Base-by-base conservation (phyloP, 2,888 invertebrate genomes). In the Diaprepes abbreviatus region DNA sequence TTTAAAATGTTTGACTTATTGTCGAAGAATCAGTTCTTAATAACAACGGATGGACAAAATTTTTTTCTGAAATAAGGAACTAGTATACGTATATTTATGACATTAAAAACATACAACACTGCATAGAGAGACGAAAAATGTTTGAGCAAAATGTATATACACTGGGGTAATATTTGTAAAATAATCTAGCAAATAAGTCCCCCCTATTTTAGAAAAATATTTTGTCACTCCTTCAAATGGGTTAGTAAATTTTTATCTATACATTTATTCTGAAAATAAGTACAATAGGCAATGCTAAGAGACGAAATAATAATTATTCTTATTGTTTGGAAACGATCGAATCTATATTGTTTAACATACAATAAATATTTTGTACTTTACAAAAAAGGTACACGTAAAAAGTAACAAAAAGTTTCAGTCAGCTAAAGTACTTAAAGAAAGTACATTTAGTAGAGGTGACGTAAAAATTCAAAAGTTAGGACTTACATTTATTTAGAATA, bases 271-370 rank as follows among this genome's bases (percentile, higher is more conserved):
- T 28, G 58, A 72, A 58, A 58, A 76, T 78, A 76, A 74, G 74
- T 76, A 76, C 73, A 73, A 76, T 72, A 75, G 74, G 77, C 77
- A 77, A 76, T 76, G 76, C 75, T 68, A 66, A 21, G 2, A 16
- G 7, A 2, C 16, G 1, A 1, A 40, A 2, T 1, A 36, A 36
- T 14, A 12, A n/a, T n/a, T n/a, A n/a, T 24, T 24, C 24, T 24
- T 5, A 24, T 74, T 78, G 16, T n/a, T 19, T 52, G n/a, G 16
- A 40, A 52, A 58, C 16, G 31, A 54, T 57, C 57, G 19, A 65
- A 65, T 6, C n/a, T 43, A 57, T 16, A 36, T n/a, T 43, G 19
- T 57, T 58, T 52, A 57, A 69, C 59, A 69, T 59, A 54, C 12
- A 67, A 67, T 62, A 69, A 69, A 69, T 64, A 69, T 28, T 69